Evolutionary conservation across 1,140 invertebrate species (phyloP).

Genomic region (Melitaea cinxia): DNA sequence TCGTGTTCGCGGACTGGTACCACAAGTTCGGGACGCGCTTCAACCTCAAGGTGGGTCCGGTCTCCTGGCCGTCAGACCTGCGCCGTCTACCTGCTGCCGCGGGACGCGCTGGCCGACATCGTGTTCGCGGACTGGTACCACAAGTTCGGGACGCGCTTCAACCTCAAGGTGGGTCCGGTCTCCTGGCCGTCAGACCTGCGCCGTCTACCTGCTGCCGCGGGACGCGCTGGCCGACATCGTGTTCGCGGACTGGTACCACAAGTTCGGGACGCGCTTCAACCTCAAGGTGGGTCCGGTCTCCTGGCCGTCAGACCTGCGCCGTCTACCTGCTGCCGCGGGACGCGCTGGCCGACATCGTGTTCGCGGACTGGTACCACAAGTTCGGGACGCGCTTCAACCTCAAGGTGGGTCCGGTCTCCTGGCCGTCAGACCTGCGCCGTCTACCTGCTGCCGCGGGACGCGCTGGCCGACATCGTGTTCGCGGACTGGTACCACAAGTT

Average conservation of each 20-base stretch:
- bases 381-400: constrained; percentile 91
- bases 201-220: constrained; percentile 96
- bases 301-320: constrained; percentile 88
- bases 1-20: constrained; percentile 95
- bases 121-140: constrained; percentile 95
- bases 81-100: constrained; percentile 97
- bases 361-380: constrained; percentile 94
- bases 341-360: constrained; percentile 94
- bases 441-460: constrained; percentile 96
- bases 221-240: constrained; percentile 96
- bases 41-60: constrained; percentile 88
- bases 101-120: constrained; percentile 95
- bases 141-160: constrained; percentile 91
- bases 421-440: constrained; percentile 91
- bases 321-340: constrained; percentile 98
- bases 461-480: constrained; percentile 95
- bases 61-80: constrained; percentile 85
- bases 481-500: constrained; percentile 96
- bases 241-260: constrained; percentile 94
- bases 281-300: constrained; percentile 88
- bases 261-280: constrained; percentile 91
- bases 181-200: constrained; percentile 87
- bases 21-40: constrained; percentile 92
- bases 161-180: constrained; percentile 88
- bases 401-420: constrained; percentile 85